Evolutionary conservation across 2,113 vertebrate species (phyloP), one percentile per base, ranked within the genome.

Genomic region (Calcarius ornatus): DNA sequence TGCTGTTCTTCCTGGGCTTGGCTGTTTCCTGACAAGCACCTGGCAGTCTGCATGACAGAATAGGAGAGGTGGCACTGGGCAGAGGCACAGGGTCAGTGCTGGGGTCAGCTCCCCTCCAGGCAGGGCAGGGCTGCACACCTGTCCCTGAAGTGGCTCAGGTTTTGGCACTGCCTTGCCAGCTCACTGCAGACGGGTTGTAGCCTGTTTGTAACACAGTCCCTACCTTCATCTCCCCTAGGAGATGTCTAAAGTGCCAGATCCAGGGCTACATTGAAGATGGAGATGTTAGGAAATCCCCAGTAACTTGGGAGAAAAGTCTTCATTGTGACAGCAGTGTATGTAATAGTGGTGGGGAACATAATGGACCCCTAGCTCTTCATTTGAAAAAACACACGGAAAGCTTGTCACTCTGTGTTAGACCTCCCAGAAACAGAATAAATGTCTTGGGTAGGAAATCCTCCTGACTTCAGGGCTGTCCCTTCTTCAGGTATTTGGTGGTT

Each of bases 271-370:
- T 3, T 68, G 45, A 59, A 70, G 38, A 11, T 59, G 28, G 45
- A 60, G 19, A 33, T 22, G 43, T 51, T 68, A 43, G 68, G 68
- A 77, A 63, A 66, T 22, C 11, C 6, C 0, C 31, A 51, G 23
- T 48, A 60, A 17, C 25, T 42, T 48, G 54, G 35, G 33, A 57
- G 65, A 66, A 54, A 70, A 24, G 42, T 66, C 71, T 50, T 12
- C 3, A 0, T 28, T 4, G 1, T 24, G 42, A 14, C 33, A 63
- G 35, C 17, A 19, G 2, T 18, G 2, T 71, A 2, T 5, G 6
- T 42, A 23, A 22, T 15, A 47, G 59, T 24, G 35, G 19, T 79
- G 66, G 47, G 37, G 35, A 60, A 8, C 4, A 2, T 35, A 23
- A 70, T 4, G 53, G 31, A 45, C 37, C 31, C 43, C 24, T 37